Evolutionary conservation across 1,140 invertebrate genomes (phyloP).

Genomic region (Subanguina moxae): DNA sequence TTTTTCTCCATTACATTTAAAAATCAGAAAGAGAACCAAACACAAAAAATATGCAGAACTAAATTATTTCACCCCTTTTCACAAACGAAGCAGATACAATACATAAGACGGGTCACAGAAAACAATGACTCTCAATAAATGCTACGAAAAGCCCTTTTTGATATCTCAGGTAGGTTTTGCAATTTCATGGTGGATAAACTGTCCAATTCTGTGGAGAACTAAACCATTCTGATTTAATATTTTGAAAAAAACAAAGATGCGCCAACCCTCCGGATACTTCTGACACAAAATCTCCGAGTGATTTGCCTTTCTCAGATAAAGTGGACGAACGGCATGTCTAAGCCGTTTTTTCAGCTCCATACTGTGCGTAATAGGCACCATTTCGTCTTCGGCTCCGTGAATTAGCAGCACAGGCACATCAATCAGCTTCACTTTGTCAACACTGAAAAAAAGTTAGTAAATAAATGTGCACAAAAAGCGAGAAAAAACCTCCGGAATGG

Average conservation of each 20-base stretch:
- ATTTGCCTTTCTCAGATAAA: conserved; percentile 11
- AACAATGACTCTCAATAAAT: too few species aligned
- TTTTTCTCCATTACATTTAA: too few species aligned
- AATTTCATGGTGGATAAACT: background rate
- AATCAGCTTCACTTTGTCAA: conserved; percentile 15
- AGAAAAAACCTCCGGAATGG: conserved; percentile 9
- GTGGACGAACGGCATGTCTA: conserved; percentile 4
- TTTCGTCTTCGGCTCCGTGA: conserved; percentile 14
- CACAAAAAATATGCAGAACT: too few species aligned
- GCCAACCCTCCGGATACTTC: background rate
- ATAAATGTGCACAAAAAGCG: background rate
- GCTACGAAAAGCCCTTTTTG: too few species aligned
- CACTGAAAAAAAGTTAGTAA: conserved; percentile 6
- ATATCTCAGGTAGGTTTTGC: background rate
- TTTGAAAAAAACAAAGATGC: background rate
- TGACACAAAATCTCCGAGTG: conserved; percentile 13
- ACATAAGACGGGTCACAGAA: too few species aligned
- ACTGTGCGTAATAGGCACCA: conserved; percentile 16
- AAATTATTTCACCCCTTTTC: too few species aligned
- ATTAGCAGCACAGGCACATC: conserved; percentile 12
- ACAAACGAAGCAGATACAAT: too few species aligned
- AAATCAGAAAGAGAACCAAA: too few species aligned
- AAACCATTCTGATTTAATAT: background rate
- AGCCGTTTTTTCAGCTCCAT: conserved; percentile 19
- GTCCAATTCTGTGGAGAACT: background rate